A percentile compares a stretch with the other conserved stretches of the same genome.
Evolutionary conservation across 2,888 invertebrate species (phyloP).

Genomic region (Apamea crenata): DNA sequence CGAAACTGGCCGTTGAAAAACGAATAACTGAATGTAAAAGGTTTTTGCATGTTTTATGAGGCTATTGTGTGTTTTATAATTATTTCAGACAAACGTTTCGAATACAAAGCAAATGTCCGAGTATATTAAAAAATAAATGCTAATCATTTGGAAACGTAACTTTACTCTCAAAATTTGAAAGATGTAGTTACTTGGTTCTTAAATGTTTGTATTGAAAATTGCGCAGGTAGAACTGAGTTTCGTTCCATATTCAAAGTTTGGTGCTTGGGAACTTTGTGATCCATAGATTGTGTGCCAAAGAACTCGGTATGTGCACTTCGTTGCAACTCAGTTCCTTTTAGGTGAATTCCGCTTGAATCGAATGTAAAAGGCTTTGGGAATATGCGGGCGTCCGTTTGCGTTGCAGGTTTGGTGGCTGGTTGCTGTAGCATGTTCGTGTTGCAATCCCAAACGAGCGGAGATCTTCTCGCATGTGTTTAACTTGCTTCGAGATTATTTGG

Average conservation of each 20-base stretch:
- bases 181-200: slow-evolving; percentile 24
- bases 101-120: slow-evolving; percentile 32
- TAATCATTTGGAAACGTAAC: slow-evolving; percentile 1
- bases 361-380: slow-evolving; percentile 78
- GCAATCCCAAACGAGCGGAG: slow-evolving; percentile 38
- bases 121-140: slow-evolving; percentile 12
- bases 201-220: slow-evolving; percentile 69
- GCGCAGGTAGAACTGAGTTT: slow-evolving; percentile 71
- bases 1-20: slow-evolving; percentile 37
- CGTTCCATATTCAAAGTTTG: slow-evolving; percentile 73
- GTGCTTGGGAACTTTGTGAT: slow-evolving; percentile 77
- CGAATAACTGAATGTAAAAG: slow-evolving; percentile 57
- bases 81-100: slow-evolving; percentile 60
- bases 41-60: slow-evolving; percentile 46
- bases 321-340: slow-evolving; percentile 79
- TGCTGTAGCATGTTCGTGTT: slow-evolving; percentile 40
- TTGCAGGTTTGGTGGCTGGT: slow-evolving; percentile 36
- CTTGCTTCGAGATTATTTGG: slow-evolving; percentile 13
- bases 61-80: slow-evolving; percentile 52
- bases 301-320: slow-evolving; percentile 77
- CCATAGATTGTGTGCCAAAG: slow-evolving; percentile 76
- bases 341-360: slow-evolving; percentile 77
- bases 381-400: slow-evolving; percentile 77
- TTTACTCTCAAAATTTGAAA: slow-evolving; percentile 26
- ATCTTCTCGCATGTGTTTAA: slow-evolving; percentile 27